Evolutionary conservation across 2,113 vertebrate genomes (phyloP).

Genomic region (Semnornis frantzii): DNA sequence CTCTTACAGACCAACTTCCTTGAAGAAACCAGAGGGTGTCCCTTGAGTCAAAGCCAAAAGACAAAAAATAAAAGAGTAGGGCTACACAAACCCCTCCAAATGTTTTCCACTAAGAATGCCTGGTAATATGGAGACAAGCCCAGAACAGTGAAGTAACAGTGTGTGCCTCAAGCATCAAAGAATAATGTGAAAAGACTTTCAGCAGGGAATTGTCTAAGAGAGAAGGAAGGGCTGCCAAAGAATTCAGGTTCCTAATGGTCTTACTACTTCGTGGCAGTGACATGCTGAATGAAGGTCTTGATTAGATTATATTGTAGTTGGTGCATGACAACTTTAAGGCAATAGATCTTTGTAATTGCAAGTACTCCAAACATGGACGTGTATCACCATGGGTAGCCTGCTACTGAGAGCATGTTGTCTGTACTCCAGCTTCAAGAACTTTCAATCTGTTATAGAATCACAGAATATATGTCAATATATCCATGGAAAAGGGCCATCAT

Average conservation of each 20-base stretch:
- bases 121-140: not conserved
- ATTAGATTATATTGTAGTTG: not conserved
- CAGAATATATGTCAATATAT: constrained; percentile 40
- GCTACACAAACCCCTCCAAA: not conserved
- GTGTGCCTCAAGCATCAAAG: not conserved
- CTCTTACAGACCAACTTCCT: not conserved
- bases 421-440: constrained; percentile 10
- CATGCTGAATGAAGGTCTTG: not conserved
- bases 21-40: not conserved
- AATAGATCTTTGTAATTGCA: not conserved
- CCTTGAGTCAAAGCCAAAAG: not conserved
- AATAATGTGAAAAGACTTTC: not conserved
- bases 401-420: not conserved
- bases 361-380: not conserved
- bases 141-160: not conserved
- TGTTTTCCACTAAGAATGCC: constrained; percentile 19
- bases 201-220: not conserved
- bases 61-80: not conserved
- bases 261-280: not conserved
- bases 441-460: constrained; percentile 44
- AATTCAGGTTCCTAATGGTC: not conserved
- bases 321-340: not conserved
- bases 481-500: constrained; percentile 38
- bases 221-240: not conserved
- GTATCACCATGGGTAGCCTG: not conserved